These are phyloP conservation scores for Calephelis nemesis DNA, from an alignment of 1,140 invertebrate species.

Conservation along the genomic window DNA sequence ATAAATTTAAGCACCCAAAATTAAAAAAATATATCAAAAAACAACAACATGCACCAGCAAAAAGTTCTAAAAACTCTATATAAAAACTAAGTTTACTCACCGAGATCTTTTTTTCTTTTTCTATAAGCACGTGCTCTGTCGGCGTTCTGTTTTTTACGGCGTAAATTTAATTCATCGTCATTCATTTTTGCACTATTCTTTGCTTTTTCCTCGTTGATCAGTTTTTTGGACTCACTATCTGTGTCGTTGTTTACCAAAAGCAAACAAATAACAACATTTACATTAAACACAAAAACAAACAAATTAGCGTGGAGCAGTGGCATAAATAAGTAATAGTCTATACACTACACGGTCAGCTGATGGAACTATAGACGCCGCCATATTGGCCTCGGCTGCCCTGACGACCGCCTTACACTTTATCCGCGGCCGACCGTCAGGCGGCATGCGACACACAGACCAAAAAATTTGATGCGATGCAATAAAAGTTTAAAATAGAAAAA, in stretches of 20 bases:
- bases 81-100: slow-evolving; percentile 26
- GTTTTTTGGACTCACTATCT: slow-evolving; percentile 26
- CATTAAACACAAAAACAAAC: slow-evolving; percentile 6
- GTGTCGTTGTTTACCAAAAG: slow-evolving; percentile 21
- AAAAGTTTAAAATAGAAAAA: too few species aligned
- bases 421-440: neutral
- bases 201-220: slow-evolving; percentile 21
- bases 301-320: neutral
- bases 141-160: slow-evolving; percentile 26
- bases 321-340: neutral
- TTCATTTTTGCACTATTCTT: slow-evolving; percentile 27
- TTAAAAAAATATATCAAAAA: slow-evolving; percentile 25
- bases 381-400: neutral
- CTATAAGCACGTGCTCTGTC: slow-evolving; percentile 32
- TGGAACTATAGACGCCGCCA: neutral
- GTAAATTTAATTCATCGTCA: slow-evolving; percentile 33
- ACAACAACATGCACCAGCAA: slow-evolving; percentile 23
- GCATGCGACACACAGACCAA: neutral
- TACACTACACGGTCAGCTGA: neutral
- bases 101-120: slow-evolving; percentile 30
- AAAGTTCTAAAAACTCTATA: slow-evolving; percentile 20
- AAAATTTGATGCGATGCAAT: neutral
- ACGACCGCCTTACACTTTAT: neutral
- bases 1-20: slow-evolving; percentile 19
- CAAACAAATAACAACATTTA: slow-evolving; percentile 21